phyloP scores from a whole-genome alignment of 2,797 vertebrate species.

The Smutsia gigantea region DNA sequence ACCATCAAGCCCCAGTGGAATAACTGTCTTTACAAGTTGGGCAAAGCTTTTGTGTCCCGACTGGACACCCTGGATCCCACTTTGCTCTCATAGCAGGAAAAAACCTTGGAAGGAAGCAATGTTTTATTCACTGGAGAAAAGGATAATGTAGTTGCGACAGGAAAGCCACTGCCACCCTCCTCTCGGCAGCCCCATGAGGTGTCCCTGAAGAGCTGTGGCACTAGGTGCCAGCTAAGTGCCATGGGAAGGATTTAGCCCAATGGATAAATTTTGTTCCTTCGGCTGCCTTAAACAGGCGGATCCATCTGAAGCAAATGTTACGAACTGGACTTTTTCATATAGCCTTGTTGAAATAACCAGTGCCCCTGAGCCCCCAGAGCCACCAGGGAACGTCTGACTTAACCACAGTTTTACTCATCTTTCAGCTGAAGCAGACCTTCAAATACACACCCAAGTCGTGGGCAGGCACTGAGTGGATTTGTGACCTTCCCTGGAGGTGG shows the following conservation, averaged over 20 bases:
- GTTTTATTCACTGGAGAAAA: background rate
- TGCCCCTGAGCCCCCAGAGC: constrained; percentile 27
- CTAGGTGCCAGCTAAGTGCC: background rate
- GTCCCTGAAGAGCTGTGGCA: background rate
- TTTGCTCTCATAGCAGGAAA: background rate
- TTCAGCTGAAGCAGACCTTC: constrained; percentile 68
- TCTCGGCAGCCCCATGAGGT: background rate
- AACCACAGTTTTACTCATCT: constrained; percentile 57
- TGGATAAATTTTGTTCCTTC: constrained; percentile 55
- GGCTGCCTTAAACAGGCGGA: constrained; percentile 53
- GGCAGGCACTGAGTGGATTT: constrained; percentile 66
- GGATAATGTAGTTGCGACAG: background rate
- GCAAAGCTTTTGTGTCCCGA: background rate
- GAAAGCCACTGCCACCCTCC: background rate
- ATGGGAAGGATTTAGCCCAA: constrained; percentile 53
- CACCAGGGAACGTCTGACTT: constrained; percentile 53
- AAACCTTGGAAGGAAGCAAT: background rate
- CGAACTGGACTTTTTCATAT: constrained; percentile 71
- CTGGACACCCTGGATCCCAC: background rate
- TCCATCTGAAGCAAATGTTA: constrained; percentile 65
- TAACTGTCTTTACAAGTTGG: background rate
- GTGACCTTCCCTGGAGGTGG: constrained; percentile 74
- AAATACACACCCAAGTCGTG: constrained; percentile 68
- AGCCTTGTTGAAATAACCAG: constrained; percentile 70
- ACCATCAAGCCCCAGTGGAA: background rate